Percentiles rank a stretch among this genome's conserved stretches.
Conservation (phyloP, 2,888 invertebrate genomes). For the Meiosimyza platycephala region DNA sequence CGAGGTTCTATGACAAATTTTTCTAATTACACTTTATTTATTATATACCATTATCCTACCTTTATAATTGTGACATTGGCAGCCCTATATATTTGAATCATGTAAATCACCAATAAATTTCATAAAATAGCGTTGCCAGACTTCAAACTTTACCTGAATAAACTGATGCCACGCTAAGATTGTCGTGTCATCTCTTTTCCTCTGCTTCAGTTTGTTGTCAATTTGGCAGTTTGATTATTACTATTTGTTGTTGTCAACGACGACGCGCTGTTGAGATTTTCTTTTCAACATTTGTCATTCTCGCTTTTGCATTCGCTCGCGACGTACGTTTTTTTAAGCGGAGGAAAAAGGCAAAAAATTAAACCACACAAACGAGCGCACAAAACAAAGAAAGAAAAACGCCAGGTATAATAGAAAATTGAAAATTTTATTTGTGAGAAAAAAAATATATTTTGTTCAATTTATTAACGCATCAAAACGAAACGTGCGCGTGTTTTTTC, state of each 20-base stretch:
- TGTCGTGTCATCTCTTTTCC: too few species aligned
- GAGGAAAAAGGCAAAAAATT: not conserved
- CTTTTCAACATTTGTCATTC: constrained; percentile 18
- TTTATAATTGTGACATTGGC: too few species aligned
- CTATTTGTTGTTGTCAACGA: not conserved
- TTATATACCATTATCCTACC: too few species aligned
- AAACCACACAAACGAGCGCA: constrained; percentile 10
- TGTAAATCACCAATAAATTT: too few species aligned
- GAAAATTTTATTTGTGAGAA: constrained; percentile 9
- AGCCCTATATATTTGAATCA: too few species aligned
- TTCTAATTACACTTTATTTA: too few species aligned
- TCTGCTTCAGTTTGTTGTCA: too few species aligned
- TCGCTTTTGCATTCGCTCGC: constrained; percentile 19
- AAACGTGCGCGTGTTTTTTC: constrained; percentile 13
- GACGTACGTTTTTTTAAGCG: not conserved
- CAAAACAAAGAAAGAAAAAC: constrained; percentile 3
- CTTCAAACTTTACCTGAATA: too few species aligned
- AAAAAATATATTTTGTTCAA: constrained; percentile 1
- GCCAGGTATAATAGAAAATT: constrained; percentile 6
- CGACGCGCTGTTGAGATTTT: not conserved
- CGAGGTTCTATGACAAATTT: too few species aligned
- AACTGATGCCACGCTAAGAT: too few species aligned
- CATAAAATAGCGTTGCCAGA: too few species aligned
- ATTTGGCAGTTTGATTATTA: too few species aligned
- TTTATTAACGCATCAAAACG: not conserved